Evolutionary conservation across 2,797 vertebrate species (phyloP).

Genomic region (Lophotriccus pileatus): DNA sequence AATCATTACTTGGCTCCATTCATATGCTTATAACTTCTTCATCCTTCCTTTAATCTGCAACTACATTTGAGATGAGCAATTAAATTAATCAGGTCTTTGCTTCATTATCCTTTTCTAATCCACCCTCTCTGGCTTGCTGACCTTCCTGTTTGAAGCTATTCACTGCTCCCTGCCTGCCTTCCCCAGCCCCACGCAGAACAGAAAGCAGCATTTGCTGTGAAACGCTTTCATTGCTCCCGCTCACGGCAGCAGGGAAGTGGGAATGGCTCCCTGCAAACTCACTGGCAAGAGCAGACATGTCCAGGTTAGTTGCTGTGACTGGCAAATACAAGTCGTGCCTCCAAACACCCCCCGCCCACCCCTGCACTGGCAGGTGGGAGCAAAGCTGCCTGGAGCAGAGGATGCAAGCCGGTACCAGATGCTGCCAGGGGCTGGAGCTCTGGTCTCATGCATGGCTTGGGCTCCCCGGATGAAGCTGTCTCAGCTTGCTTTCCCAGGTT

Average conservation of each 20-base stretch:
- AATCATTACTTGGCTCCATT: constrained; percentile 41
- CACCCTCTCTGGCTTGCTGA: neutral
- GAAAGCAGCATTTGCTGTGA: neutral
- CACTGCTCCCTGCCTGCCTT: neutral
- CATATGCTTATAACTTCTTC: constrained; percentile 49
- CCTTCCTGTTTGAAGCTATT: constrained; percentile 35
- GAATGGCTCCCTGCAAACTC: neutral
- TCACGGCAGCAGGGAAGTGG: neutral
- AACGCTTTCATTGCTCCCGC: neutral
- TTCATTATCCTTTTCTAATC: constrained; percentile 48
- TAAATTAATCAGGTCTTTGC: constrained; percentile 56
- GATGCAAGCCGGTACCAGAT: neutral
- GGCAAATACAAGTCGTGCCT: neutral
- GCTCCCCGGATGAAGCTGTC: neutral
- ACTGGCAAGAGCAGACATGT: neutral
- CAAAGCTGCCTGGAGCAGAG: neutral
- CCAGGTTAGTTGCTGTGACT: neutral
- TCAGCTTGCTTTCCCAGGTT: neutral
- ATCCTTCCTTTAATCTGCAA: constrained; percentile 33
- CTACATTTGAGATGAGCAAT: constrained; percentile 48
- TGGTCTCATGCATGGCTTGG: neutral
- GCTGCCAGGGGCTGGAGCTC: constrained; percentile 58
- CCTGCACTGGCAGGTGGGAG: neutral
- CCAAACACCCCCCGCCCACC: neutral
- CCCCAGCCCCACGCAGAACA: neutral